Base-by-base conservation (phyloP, 2,888 invertebrate species). In the Agriotes lineatus region DNA sequence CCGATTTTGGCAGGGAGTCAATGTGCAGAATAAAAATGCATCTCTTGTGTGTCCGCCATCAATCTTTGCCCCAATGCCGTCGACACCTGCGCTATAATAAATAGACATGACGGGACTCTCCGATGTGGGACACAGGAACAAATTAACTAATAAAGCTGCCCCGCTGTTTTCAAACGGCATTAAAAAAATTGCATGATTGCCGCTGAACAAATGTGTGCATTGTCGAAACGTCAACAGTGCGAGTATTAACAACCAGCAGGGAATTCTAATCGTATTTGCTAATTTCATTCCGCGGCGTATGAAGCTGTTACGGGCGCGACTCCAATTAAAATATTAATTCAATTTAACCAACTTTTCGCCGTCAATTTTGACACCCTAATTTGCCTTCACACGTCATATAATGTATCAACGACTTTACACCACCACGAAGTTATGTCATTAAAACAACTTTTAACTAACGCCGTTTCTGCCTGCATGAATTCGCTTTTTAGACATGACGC, bases 41-140 rank as follows among this genome's bases (percentile, higher is more conserved):
- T 20, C 54, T 63, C 63, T 63, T 56, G 63, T 63, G 42, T 25
- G 54, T 44, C 25, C 18, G 22, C 30, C 42, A 63, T 63, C 54
- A 63, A 63, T 63, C 63, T 25, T 44, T 44, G 62, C 50, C 63
- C 33, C 33, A 12, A 12, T 44, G 33, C 30, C 30, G 56, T 63
- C 52, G 33, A 12, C 63, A 63, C 63, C 63, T 54, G 54, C 42
- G 33, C 52, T 56, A 44, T 61, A 61, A 48, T 61, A 50, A 52
- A 52, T 52, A 52, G 18, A 25, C 33, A 52, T 50, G 16, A 33
- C 16, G 33, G 33, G 52, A 52, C 22, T 50, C 33, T 9, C 25
- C 7, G 30, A 35, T 18, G 16, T 10, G 16, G 16, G 18, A 16
- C n/a, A 25, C 33, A 14, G 19, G 18, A 52, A n/a, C 52, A 52